Evolutionary conservation across 2,113 vertebrate genomes (phyloP), one percentile per base, ranked within the genome.

Genomic region (Phycodurus eques): DNA sequence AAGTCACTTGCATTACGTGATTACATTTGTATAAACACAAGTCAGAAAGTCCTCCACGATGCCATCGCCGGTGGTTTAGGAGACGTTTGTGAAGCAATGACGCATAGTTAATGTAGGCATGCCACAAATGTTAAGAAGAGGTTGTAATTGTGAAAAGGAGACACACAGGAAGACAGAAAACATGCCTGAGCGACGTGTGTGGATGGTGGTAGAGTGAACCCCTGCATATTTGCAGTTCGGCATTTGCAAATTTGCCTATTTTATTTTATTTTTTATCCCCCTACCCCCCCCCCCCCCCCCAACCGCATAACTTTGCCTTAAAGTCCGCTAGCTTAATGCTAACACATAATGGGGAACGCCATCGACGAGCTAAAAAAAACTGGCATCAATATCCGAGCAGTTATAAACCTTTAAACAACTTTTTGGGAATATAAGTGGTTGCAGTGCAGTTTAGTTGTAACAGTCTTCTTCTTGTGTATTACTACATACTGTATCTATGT

Each of bases 131-230:
- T 68, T 71, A 74, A 76, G 82, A 59, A 46, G 43, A 63, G 42
- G 68, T 72, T 42, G 74, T 51, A 54, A 54, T 39, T 71, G 43
- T 63, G 1, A 8, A 54, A 71, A 35, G 49, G 42, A 73, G 66
- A 79, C 67, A 65, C 12, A 39, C 44, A 54, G 9, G 47, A n/a
- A 42, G 51, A 78, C 1, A 67, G 57, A 66, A 39, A 78, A 39
- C 67, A 83, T 66, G 65, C 33, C 20, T 74, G 49, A 65, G 0
- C 39, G 20, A 62, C 70, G 70, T 66, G 71, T 71, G 74, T 61
- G 72, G 72, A 65, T 75, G 72, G 60, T 2, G 4, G 54, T 79
- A 79, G 74, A 39, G 35, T 39, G 8, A 49, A 49, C 13, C 14
- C 20, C 13, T n/a, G 51, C 2, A 54, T 54, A n/a, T n/a, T 54